Evolutionary conservation across 2,113 vertebrate genomes (phyloP).

Genomic region (Emydura subglobosa): DNA sequence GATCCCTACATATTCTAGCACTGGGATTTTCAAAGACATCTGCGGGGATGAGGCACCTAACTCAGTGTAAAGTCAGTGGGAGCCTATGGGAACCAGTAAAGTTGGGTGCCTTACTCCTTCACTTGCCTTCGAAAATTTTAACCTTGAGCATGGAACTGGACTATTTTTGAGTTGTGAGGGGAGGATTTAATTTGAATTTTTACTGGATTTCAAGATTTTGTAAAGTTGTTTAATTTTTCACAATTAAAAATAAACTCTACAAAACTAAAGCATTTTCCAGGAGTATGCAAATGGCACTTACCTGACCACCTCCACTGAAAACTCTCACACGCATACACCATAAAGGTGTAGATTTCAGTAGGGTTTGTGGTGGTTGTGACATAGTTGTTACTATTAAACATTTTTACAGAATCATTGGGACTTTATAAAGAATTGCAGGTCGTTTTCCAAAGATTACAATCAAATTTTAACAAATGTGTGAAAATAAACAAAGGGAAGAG

Average conservation of each 20-base stretch:
- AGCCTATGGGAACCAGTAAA: not conserved
- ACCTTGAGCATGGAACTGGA: not conserved
- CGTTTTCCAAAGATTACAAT: not conserved
- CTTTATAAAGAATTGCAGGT: fast-evolving
- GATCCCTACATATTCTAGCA: not conserved
- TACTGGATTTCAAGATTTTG: not conserved
- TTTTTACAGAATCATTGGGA: not conserved
- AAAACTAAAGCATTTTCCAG: not conserved
- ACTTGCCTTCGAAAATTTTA: not conserved
- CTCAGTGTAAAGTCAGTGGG: not conserved
- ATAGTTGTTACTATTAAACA: not conserved
- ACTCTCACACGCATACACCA: not conserved
- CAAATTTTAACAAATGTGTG: not conserved
- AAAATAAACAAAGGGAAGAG: fast-evolving
- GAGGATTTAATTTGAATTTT: not conserved
- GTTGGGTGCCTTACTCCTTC: not conserved
- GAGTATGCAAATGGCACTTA: not conserved
- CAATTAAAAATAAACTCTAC: conserved; percentile 1
- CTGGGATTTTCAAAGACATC: not conserved
- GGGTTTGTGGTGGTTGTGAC: not conserved
- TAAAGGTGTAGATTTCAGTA: not conserved
- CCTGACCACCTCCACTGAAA: not conserved
- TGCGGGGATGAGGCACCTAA: not conserved
- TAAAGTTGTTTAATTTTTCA: not conserved
- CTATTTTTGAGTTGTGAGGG: not conserved